These are phyloP conservation scores for Paralvinella palmiformis DNA, from an alignment of 1,140 invertebrate species.

Conservation along the genomic window DNA sequence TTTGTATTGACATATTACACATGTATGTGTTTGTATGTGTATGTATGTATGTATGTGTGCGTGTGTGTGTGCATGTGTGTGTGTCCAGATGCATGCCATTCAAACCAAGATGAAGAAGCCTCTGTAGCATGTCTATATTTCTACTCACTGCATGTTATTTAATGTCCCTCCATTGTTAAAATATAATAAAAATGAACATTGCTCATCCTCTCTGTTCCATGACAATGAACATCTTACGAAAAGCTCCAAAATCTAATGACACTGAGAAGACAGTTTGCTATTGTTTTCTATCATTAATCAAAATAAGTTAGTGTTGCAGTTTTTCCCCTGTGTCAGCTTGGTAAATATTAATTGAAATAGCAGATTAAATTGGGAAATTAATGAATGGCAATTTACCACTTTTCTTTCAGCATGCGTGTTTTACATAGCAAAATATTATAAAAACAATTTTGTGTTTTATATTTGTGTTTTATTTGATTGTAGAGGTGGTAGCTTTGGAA, in stretches of 20 bases:
- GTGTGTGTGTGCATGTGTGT: neutral
- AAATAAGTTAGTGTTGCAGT: neutral
- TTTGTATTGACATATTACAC: neutral
- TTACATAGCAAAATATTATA: neutral
- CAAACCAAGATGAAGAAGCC: no score
- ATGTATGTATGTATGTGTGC: neutral
- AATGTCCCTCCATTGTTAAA: no score
- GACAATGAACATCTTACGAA: no score
- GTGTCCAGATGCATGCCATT: neutral
- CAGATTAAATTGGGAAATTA: no score
- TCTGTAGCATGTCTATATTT: no score
- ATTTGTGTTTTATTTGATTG: neutral
- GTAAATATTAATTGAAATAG: no score
- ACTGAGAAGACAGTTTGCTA: no score
- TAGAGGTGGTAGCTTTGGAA: neutral
- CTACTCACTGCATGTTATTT: no score
- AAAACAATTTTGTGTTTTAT: neutral
- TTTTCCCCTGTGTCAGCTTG: no score
- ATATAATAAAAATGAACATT: no score
- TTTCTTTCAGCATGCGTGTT: neutral
- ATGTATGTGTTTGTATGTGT: neutral
- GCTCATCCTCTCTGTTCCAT: no score
- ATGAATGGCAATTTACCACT: neutral
- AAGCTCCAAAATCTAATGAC: no score
- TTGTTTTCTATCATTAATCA: neutral